These are phyloP conservation scores for Sarcophaga peregrina DNA, from an alignment of 1,140 invertebrate species.

Conservation along the genomic window DNA sequence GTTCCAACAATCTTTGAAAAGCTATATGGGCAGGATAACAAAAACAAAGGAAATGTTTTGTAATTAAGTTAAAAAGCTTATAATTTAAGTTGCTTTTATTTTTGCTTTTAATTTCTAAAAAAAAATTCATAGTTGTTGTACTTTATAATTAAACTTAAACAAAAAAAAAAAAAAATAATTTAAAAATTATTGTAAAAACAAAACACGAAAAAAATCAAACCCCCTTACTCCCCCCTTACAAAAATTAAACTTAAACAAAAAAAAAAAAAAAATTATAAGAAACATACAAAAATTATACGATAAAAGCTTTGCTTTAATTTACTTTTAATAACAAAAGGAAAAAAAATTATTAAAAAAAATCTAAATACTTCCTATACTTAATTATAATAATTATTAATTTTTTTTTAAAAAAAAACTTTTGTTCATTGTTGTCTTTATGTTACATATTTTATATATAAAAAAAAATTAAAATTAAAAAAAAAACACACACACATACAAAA, in stretches of 20 bases:
- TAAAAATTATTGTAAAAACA: constrained; percentile 43
- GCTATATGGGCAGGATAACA: constrained; percentile 63
- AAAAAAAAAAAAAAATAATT: constrained; percentile 39
- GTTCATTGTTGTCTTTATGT: constrained; percentile 52
- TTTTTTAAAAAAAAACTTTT: constrained; percentile 52
- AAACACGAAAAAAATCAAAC: constrained; percentile 29
- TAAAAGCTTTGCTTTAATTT: constrained; percentile 62
- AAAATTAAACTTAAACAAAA: background rate
- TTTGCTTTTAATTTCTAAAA: background rate
- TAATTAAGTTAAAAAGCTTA: constrained; percentile 34
- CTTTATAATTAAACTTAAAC: constrained; percentile 54
- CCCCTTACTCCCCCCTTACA: background rate
- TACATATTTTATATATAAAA: constrained; percentile 48
- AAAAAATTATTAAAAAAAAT: constrained; percentile 46
- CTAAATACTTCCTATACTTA: constrained; percentile 46
- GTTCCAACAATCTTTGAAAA: constrained; percentile 51
- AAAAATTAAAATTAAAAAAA: constrained; percentile 29
- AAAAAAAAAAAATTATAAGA: constrained; percentile 28
- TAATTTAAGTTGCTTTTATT: constrained; percentile 12
- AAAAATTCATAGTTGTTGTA: constrained; percentile 60
- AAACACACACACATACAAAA: background rate
- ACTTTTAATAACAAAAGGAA: constrained; percentile 45
- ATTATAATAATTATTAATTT: constrained; percentile 37
- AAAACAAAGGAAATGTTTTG: constrained; percentile 6
- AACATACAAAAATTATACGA: constrained; percentile 36